Conservation (phyloP, 1,140 invertebrate species). For the Drosophila eugracilis region DNA sequence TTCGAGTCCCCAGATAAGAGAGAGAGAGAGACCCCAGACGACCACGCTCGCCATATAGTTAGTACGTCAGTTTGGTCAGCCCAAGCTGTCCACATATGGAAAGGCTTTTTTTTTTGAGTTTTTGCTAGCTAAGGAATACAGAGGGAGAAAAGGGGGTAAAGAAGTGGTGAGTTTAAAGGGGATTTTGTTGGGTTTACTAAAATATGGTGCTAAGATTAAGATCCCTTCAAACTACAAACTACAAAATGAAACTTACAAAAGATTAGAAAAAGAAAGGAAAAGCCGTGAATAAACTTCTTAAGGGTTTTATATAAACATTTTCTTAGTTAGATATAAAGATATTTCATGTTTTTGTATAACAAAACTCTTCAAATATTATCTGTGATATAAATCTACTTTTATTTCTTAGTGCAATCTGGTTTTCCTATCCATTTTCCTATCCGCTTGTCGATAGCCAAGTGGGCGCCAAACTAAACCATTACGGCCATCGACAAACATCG, state of each 20-base stretch:
- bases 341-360: neutral
- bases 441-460: constrained; percentile 57
- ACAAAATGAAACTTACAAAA: too few relatives aligned
- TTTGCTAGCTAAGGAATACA: too few relatives aligned
- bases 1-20: constrained; percentile 3
- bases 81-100: constrained; percentile 48
- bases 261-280: neutral
- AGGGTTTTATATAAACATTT: too few relatives aligned
- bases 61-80: constrained; percentile 45
- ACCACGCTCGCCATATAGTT: constrained; percentile 44
- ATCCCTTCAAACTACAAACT: too few relatives aligned
- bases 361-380: neutral
- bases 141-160: too few relatives aligned
- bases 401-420: constrained; percentile 22
- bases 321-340: too few relatives aligned
- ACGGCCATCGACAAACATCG: constrained; percentile 36
- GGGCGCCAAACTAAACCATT: constrained; percentile 56
- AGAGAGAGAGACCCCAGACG: constrained; percentile 27
- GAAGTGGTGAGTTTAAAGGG: too few relatives aligned
- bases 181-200: too few relatives aligned
- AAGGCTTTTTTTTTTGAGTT: too few relatives aligned
- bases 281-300: too few relatives aligned
- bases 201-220: too few relatives aligned
- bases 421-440: constrained; percentile 32
- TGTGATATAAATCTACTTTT: too few relatives aligned